Evolutionary conservation across 1,140 invertebrate genomes (phyloP).

Genomic region (Lepidurus packardi): DNA sequence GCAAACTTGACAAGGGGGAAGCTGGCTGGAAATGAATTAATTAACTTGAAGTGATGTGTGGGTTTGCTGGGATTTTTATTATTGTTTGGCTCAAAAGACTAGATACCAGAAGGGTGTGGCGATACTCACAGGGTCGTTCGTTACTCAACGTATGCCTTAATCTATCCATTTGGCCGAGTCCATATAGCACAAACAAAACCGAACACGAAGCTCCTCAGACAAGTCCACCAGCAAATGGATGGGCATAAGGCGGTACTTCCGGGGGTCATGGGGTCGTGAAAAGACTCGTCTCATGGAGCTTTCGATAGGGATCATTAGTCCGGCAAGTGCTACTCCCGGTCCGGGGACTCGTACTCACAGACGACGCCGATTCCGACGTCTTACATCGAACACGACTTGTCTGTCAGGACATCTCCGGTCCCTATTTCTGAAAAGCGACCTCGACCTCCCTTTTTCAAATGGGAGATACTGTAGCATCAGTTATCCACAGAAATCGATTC

Average conservation of each 20-base stretch:
- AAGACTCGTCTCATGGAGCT: conserved; percentile 12
- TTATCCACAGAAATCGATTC: too few species aligned
- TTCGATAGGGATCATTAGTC: conserved; percentile 19
- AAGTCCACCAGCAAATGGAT: conserved; percentile 18
- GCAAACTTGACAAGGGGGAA: background rate
- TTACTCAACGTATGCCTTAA: background rate
- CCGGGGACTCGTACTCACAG: background rate
- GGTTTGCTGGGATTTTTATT: background rate
- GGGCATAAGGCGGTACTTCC: conserved; percentile 2
- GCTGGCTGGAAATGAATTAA: background rate
- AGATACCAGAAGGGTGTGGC: background rate
- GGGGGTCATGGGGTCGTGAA: conserved; percentile 6
- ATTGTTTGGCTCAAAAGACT: background rate
- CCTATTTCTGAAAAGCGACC: background rate
- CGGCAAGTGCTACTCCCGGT: conserved; percentile 9
- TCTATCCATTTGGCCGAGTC: background rate
- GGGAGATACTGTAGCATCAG: too few species aligned
- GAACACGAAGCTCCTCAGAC: background rate
- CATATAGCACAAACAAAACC: background rate
- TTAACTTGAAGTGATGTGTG: background rate
- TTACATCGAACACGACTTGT: background rate
- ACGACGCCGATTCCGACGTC: background rate
- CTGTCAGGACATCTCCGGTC: conserved; percentile 4
- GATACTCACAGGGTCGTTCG: background rate
- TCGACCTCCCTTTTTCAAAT: too few species aligned